Evolutionary conservation across 2,888 invertebrate genomes (phyloP).

Genomic region (Thera obeliscata): DNA sequence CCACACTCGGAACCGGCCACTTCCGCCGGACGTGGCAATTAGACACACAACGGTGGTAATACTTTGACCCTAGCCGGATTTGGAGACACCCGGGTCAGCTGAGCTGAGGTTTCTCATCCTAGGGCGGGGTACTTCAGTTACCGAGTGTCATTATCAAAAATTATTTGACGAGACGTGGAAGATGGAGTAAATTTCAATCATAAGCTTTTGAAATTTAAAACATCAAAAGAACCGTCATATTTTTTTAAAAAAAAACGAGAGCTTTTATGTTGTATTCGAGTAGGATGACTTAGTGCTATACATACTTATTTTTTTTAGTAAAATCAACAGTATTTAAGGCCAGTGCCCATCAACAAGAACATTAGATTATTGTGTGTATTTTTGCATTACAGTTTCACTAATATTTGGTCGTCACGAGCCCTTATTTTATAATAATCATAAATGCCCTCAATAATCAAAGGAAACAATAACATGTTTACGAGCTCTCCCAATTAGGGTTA

Average conservation of each 20-base stretch:
- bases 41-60: conserved; percentile 65
- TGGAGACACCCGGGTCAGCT: conserved; percentile 38
- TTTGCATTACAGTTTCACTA: background rate
- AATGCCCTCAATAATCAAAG: conserved; percentile 26
- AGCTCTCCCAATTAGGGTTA: conserved; percentile 25
- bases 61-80: conserved; percentile 46
- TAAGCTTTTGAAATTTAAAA: too few relatives aligned
- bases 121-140: conserved; percentile 9
- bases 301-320: background rate
- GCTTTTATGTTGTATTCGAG: too few relatives aligned
- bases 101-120: conserved; percentile 35
- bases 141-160: background rate
- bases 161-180: too few relatives aligned
- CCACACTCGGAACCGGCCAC: conserved; percentile 79
- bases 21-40: conserved; percentile 83
- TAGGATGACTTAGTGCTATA: too few relatives aligned
- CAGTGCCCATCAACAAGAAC: background rate
- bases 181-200: too few relatives aligned
- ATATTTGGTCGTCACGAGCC: background rate
- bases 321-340: background rate
- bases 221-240: too few relatives aligned
- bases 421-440: conserved; percentile 8
- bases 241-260: too few relatives aligned
- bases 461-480: conserved; percentile 30
- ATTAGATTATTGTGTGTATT: background rate